Conservation (phyloP, 2,113 vertebrate genomes). For the Austrofundulus limnaeus region DNA sequence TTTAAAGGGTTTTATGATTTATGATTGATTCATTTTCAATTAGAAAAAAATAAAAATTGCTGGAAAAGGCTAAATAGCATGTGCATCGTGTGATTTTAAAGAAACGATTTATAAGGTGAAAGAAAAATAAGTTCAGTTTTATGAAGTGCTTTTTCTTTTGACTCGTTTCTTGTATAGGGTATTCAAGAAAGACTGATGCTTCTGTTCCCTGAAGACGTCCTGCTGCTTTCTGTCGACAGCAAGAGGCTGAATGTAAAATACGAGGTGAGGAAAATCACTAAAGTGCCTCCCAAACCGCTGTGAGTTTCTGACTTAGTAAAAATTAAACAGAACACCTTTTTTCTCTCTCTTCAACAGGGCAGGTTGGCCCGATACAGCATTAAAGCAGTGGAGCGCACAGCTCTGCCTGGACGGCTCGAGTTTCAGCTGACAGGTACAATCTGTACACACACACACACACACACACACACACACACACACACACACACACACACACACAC, state of each 20-base stretch:
- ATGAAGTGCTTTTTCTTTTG: not conserved
- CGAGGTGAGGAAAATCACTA: conserved; percentile 70
- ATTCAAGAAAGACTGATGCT: conserved; percentile 78
- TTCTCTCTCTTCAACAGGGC: conserved; percentile 69
- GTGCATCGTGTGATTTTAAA: too few species aligned
- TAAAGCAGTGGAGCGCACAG: conserved; percentile 75
- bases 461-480: too few species aligned
- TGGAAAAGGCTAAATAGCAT: too few species aligned
- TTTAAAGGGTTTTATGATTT: too few species aligned
- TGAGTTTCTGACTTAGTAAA: conserved; percentile 1
- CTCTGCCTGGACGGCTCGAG: conserved; percentile 73
- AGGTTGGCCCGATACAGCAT: conserved; percentile 78
- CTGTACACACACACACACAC: too few species aligned
- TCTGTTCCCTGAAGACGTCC: conserved; percentile 81
- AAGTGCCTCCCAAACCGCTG: conserved; percentile 17
- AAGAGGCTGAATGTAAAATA: conserved; percentile 74
- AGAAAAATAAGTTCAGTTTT: too few species aligned
- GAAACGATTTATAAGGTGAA: too few species aligned
- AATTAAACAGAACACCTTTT: conserved; percentile 8
- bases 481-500: too few species aligned
- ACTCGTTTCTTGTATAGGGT: conserved; percentile 67
- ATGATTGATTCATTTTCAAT: too few species aligned
- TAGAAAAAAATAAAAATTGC: too few species aligned
- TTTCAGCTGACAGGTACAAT: conserved; percentile 81
- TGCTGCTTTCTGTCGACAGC: conserved; percentile 81